Base-by-base conservation (phyloP, 2,888 invertebrate species). In the Leptopterna dolabrata region DNA sequence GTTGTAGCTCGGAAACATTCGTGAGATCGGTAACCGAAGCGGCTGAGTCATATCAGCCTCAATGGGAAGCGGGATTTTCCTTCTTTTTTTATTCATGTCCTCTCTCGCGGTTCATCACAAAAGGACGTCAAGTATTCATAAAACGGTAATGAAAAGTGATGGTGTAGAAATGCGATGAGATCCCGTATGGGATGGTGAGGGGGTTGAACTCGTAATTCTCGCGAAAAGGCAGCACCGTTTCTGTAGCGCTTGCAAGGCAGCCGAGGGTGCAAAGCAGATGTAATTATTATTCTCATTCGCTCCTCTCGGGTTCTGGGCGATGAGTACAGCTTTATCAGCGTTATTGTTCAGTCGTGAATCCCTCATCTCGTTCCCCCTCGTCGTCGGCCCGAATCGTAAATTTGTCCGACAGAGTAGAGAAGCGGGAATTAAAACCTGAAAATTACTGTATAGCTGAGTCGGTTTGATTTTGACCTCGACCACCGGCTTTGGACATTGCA, bases 261-360 rank as follows among this genome's bases (percentile, higher is more conserved):
- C 27, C 4, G 63, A 63, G 63, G 63, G 63, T 63, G 63, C 63
- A 63, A 63, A 63, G 63, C 63, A 63, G 63, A 63, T 63, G 63
- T 63, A 63, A 63, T 63, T 63, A 63, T 63, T 63, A 63, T 63
- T 63, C 63, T 24, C 63, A 63, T 63, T 63, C 63, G 63, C 63
- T 63, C 24, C 24, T 63, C 63, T 13, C 63, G 63, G n/a, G 13
- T 9, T 19, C 63, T 63, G 24, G 63, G 63, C 63, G 63, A 63
- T 63, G 63, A 63, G 63, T 63, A 63, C 63, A 63, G 63, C 63
- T 63, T 63, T 63, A 63, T 63, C 63, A 63, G 63, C 63, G 24
- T 63, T 63, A 63, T 63, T 63, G 63, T 63, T 63, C 63, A 63
- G 63, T 63, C 63, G 55, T 63, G 63, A 63, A 63, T 63, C 63